phyloP scores from a whole-genome alignment of 2,113 vertebrate genomes.

The Scolopax mira region DNA sequence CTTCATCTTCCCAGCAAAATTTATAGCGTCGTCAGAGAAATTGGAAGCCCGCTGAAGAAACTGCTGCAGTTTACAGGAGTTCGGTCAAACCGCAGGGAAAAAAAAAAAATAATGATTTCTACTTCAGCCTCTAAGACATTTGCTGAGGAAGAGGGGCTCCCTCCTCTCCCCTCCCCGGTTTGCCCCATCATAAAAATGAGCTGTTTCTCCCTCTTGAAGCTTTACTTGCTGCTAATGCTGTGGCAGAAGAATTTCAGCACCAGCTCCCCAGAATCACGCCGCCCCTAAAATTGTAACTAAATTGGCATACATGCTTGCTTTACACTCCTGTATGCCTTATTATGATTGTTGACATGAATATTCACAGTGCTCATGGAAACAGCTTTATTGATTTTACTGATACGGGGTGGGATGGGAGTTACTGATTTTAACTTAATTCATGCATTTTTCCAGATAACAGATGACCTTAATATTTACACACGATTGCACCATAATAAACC shows the following conservation, averaged over 20 bases:
- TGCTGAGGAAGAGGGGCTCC: background rate
- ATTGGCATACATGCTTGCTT: background rate
- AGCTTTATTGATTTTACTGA: slow-evolving; percentile 44
- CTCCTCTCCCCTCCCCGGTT: rapidly evolving
- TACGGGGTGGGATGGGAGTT: background rate
- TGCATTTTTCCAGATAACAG: slow-evolving; percentile 55
- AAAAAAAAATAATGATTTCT: slow-evolving; percentile 12
- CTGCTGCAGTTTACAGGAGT: slow-evolving; percentile 33
- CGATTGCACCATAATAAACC: slow-evolving; percentile 36
- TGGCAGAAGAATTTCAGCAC: background rate
- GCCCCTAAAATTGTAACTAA: background rate
- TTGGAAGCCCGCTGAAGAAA: slow-evolving; percentile 44
- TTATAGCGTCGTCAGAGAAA: slow-evolving; percentile 69
- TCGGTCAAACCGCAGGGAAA: slow-evolving; percentile 56
- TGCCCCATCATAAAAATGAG: background rate
- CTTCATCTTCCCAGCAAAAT: slow-evolving; percentile 75
- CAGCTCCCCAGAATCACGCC: background rate
- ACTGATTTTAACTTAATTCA: slow-evolving; percentile 54
- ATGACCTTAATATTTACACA: slow-evolving; percentile 64
- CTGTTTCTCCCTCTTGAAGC: background rate
- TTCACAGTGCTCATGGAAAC: background rate
- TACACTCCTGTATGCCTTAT: background rate
- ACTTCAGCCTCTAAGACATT: background rate
- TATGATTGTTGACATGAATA: background rate
- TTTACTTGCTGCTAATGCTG: background rate